Evolutionary conservation across 30 jellyfish, hydroid and myxozoan species (phyloP).

Genomic region (Clytia hemisphaerica): DNA sequence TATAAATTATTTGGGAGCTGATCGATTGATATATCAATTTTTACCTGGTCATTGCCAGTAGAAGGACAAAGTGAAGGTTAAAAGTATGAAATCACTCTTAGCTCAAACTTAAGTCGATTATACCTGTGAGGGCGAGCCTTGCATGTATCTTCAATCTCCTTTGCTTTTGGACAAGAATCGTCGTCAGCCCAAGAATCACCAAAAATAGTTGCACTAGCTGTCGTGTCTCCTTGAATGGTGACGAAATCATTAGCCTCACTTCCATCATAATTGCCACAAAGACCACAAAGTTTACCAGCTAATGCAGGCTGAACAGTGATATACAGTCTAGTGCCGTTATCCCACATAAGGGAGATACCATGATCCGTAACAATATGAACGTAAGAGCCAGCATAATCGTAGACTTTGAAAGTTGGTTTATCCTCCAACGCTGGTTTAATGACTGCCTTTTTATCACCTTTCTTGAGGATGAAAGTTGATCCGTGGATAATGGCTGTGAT

Average conservation of each 20-base stretch:
- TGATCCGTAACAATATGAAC: slow-evolving; percentile 34
- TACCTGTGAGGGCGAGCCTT: slow-evolving; percentile 23
- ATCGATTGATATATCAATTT: too few species aligned
- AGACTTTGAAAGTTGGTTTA: slow-evolving; percentile 3
- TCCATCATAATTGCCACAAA: slow-evolving; percentile 71
- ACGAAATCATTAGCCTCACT: slow-evolving; percentile 50
- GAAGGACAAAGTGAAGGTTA: too few species aligned
- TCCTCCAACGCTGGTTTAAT: slow-evolving; percentile 28
- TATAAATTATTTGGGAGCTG: too few species aligned
- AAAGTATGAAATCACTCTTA: too few species aligned
- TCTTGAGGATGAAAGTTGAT: slow-evolving; percentile 25
- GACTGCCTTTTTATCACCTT: slow-evolving; percentile 26
- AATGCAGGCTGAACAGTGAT: slow-evolving; percentile 38
- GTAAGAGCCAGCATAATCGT: slow-evolving; percentile 45
- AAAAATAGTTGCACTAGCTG: slow-evolving; percentile 36
- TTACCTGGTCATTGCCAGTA: too few species aligned
- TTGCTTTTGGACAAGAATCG: slow-evolving; percentile 43
- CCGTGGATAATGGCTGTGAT: slow-evolving; percentile 39
- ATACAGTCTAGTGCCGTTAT: slow-evolving; percentile 60
- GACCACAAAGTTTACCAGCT: slow-evolving; percentile 53
- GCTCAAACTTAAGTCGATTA: too few species aligned
- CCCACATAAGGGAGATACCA: slow-evolving; percentile 67
- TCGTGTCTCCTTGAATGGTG: slow-evolving; percentile 57
- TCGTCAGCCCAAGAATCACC: slow-evolving; percentile 69
- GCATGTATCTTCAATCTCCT: slow-evolving; percentile 47